Evolutionary conservation across 2,888 invertebrate genomes (phyloP).

Genomic region (Pristionchus japonicus): DNA sequence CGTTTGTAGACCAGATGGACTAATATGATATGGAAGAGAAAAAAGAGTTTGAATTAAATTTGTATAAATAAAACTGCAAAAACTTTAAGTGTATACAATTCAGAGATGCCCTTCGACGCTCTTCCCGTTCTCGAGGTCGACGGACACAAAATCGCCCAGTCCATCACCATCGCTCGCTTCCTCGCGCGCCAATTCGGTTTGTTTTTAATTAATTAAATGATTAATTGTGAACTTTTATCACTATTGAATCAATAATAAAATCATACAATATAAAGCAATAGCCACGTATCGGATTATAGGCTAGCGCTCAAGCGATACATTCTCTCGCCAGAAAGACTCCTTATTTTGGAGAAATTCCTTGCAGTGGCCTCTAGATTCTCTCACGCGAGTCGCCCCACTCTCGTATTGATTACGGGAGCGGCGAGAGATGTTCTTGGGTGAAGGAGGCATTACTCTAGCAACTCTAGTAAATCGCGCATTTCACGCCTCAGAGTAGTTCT

Average conservation of each 20-base stretch:
- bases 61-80: too few species aligned
- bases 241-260: too few species aligned
- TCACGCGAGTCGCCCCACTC: background rate
- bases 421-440: background rate
- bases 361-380: too few species aligned
- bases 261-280: too few species aligned
- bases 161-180: slow-evolving; percentile 14
- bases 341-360: background rate
- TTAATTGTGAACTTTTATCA: too few species aligned
- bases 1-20: too few species aligned
- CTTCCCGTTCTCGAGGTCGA: slow-evolving; percentile 46
- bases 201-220: background rate
- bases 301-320: too few species aligned
- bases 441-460: background rate
- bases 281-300: too few species aligned
- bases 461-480: background rate
- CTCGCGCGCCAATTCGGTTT: slow-evolving; percentile 31
- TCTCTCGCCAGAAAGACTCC: background rate
- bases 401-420: background rate
- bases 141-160: slow-evolving; percentile 37
- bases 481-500: background rate
- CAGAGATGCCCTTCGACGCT: slow-evolving; percentile 44
- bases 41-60: too few species aligned
- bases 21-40: too few species aligned
- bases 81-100: background rate